Conservation (phyloP, 2,113 vertebrate species). For the Phocoena phocoena region DNA sequence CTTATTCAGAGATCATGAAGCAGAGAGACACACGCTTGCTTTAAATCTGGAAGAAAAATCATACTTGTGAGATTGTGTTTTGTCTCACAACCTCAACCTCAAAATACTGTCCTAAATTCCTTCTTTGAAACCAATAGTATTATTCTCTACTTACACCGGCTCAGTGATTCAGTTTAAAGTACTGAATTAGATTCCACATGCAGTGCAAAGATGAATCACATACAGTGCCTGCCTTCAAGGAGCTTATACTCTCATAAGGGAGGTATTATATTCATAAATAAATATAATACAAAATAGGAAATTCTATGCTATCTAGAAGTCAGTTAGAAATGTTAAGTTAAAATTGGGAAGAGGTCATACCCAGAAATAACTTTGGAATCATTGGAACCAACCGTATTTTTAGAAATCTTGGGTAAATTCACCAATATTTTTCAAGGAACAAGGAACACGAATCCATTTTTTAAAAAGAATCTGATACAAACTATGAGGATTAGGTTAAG, state of each 20-base stretch:
- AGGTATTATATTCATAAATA: neutral
- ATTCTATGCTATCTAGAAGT: neutral
- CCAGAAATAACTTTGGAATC: conserved; percentile 23
- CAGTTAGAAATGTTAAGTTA: neutral
- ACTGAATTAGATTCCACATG: neutral
- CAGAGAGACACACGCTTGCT: neutral
- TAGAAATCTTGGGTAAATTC: neutral
- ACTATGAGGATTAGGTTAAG: neutral
- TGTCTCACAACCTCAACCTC: conserved; percentile 28
- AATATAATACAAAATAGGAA: conserved; percentile 3
- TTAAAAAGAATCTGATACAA: neutral
- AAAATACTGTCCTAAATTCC: neutral
- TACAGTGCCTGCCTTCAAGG: neutral
- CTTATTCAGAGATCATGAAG: conserved; percentile 46
- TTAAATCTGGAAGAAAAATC: conserved; percentile 53
- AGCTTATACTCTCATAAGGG: neutral
- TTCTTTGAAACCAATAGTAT: neutral
- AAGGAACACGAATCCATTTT: neutral
- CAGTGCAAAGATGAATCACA: neutral
- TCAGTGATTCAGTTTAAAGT: conserved; percentile 4
- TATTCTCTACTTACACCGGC: neutral
- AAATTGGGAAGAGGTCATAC: neutral
- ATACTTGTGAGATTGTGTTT: conserved; percentile 4
- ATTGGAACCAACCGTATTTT: neutral
- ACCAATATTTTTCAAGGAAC: neutral